Evolutionary conservation across 2,888 invertebrate genomes (phyloP).

Genomic region (Megamerina dolium): DNA sequence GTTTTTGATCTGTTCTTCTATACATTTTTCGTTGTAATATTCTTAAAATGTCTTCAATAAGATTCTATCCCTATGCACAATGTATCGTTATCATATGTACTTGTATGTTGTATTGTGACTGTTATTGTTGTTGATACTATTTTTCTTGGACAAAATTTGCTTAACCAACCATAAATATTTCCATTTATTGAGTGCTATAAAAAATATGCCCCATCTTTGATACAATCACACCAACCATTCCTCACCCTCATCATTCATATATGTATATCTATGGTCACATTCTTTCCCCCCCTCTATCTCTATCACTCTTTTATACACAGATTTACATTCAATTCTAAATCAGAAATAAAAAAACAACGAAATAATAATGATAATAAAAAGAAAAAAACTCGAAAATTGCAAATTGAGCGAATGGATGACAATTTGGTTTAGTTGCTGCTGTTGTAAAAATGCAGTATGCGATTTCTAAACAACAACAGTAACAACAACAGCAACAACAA

Average conservation of each 20-base stretch:
- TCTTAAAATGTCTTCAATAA: too few species aligned
- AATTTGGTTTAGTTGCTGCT: conserved; percentile 37
- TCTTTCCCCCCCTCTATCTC: not conserved
- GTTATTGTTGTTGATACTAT: too few species aligned
- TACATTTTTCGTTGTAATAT: too few species aligned
- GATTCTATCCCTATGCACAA: too few species aligned
- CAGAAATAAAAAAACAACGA: not conserved
- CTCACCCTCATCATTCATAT: not conserved
- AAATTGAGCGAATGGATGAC: conserved; percentile 46
- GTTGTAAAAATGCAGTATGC: conserved; percentile 10
- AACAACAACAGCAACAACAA: conserved; percentile 19
- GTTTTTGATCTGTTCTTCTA: too few species aligned
- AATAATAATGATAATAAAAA: not conserved
- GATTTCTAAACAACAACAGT: not conserved
- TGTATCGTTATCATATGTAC: too few species aligned
- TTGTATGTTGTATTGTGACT: too few species aligned
- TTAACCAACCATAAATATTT: conserved; percentile 28
- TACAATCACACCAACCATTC: too few species aligned
- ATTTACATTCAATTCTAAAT: not conserved
- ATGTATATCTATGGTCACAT: not conserved
- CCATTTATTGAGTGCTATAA: conserved; percentile 24
- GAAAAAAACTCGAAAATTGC: conserved; percentile 27
- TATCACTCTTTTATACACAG: too few species aligned
- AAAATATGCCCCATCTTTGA: conserved; percentile 5
- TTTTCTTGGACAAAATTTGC: conserved; percentile 24